A percentile compares a stretch with the other conserved stretches of the same genome.
phyloP scores from a whole-genome alignment of 2,113 vertebrate species.

The Tragelaphus strepsiceros region DNA sequence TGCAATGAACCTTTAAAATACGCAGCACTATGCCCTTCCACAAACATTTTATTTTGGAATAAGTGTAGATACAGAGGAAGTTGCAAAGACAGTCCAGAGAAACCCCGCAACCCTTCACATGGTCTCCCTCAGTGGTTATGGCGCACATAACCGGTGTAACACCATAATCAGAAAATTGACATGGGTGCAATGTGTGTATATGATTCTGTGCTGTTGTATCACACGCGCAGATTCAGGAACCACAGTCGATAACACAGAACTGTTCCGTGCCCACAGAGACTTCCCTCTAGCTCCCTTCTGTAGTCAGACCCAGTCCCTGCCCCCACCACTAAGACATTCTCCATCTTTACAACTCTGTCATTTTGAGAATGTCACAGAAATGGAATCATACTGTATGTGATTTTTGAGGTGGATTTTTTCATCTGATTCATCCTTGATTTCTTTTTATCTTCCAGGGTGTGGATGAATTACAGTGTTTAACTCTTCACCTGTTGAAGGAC shows the following conservation, averaged over 20 bases:
- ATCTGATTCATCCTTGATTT: not conserved
- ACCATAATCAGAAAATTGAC: not conserved
- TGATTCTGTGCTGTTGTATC: not conserved
- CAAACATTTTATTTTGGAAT: not conserved
- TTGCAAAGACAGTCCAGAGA: not conserved
- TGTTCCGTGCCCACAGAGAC: not conserved
- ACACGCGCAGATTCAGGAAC: not conserved
- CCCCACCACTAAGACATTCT: fast-evolving
- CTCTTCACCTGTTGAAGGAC: not conserved
- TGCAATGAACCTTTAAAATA: not conserved
- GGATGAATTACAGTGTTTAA: not conserved
- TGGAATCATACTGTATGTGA: not conserved
- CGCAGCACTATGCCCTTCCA: not conserved
- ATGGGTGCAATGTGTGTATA: fast-evolving
- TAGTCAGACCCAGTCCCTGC: fast-evolving
- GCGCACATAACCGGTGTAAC: not conserved
- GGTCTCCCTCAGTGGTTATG: not conserved
- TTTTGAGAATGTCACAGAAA: not conserved
- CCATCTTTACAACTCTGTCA: not conserved
- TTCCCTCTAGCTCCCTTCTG: too few species aligned
- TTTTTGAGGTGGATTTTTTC: not conserved
- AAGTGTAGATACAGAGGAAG: not conserved
- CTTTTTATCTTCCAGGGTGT: not conserved
- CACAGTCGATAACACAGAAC: not conserved
- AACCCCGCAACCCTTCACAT: not conserved